Evolutionary conservation across 2,797 vertebrate species (phyloP).

Genomic region (Thunnus albacares): DNA sequence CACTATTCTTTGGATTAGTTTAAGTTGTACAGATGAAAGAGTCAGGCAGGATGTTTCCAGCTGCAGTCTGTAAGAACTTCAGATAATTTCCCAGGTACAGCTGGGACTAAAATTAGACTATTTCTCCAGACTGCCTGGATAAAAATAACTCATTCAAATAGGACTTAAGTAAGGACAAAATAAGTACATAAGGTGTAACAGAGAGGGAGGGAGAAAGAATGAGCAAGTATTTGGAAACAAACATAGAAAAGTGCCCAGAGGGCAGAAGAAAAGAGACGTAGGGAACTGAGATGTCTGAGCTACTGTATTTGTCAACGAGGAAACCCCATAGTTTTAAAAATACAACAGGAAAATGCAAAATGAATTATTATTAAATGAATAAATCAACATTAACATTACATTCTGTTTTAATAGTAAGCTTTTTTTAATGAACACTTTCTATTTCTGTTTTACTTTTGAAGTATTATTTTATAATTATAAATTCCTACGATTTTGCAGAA

Average conservation of each 20-base stretch:
- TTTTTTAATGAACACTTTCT: constrained; percentile 35
- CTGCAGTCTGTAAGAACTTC: background rate
- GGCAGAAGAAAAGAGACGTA: background rate
- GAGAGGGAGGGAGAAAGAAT: background rate
- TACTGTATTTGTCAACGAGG: background rate
- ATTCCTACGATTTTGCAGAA: constrained; percentile 53
- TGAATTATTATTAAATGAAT: constrained; percentile 13
- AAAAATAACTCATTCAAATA: background rate
- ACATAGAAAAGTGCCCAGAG: constrained; percentile 29
- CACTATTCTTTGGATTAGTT: background rate
- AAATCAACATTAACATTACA: constrained; percentile 38
- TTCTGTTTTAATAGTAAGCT: constrained; percentile 33
- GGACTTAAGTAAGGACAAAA: too few species aligned
- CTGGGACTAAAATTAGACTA: background rate
- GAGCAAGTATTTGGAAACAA: constrained; percentile 2
- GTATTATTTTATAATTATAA: constrained; percentile 21
- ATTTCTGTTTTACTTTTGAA: constrained; percentile 12
- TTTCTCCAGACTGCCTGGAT: background rate
- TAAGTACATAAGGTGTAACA: background rate
- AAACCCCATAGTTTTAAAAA: constrained; percentile 27
- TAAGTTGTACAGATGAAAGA: background rate
- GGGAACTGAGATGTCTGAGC: background rate
- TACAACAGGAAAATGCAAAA: constrained; percentile 16
- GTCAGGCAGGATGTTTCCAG: too few species aligned
- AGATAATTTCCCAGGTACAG: background rate